Evolutionary conservation across 1,140 invertebrate species (phyloP).

Genomic region (Drosophila kikkawai): DNA sequence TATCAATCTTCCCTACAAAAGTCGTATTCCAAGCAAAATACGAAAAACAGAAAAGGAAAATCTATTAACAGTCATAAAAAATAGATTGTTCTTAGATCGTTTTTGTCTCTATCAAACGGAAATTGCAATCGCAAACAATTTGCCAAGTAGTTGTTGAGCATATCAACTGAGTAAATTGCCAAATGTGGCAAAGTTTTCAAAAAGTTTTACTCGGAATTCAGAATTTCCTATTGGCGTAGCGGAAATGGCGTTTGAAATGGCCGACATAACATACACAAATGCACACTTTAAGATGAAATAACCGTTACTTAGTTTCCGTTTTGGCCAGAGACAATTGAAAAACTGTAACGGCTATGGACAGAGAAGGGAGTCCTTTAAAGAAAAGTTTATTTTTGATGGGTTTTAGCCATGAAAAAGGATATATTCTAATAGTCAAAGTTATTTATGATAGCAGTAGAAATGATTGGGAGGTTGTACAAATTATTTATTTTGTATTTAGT

Average conservation of each 20-base stretch:
- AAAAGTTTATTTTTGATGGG: constrained; percentile 64
- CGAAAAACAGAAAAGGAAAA: constrained; percentile 9
- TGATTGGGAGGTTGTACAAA: neutral
- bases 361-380: constrained; percentile 44
- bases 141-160: constrained; percentile 73
- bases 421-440: constrained; percentile 35
- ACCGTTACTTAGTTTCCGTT: constrained; percentile 72
- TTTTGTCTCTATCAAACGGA: constrained; percentile 60
- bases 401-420: constrained; percentile 33
- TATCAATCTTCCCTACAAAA: neutral
- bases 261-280: constrained; percentile 40
- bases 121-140: constrained; percentile 74
- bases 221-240: constrained; percentile 41
- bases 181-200: constrained; percentile 45
- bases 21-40: neutral
- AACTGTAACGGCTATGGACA: constrained; percentile 25
- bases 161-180: constrained; percentile 53
- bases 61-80: constrained; percentile 49
- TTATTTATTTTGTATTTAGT: neutral
- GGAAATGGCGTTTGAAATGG: constrained; percentile 65
- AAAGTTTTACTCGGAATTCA: constrained; percentile 39
- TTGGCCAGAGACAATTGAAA: constrained; percentile 39
- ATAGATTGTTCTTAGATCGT: constrained; percentile 57
- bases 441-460: constrained; percentile 8
- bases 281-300: constrained; percentile 50